Conservation (phyloP, 2,797 vertebrate genomes). For the Octomys mimax region DNA sequence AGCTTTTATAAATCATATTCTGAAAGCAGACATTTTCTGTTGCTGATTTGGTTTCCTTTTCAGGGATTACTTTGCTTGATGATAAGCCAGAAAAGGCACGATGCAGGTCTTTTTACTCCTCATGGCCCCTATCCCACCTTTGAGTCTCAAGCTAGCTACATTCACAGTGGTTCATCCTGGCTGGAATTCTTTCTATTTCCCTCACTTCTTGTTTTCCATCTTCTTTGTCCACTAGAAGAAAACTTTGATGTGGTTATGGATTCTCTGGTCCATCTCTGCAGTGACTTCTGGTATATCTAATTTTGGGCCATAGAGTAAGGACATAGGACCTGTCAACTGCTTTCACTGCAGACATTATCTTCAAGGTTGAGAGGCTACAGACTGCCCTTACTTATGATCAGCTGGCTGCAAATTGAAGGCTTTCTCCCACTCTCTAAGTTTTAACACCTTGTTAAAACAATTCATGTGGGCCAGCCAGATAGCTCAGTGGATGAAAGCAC, state of each 20-base stretch:
- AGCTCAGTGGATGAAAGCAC: not conserved
- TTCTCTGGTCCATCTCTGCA: not conserved
- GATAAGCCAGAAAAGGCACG: not conserved
- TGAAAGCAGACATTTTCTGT: not conserved
- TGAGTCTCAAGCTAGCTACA: not conserved
- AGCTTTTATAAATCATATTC: not conserved
- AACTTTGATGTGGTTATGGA: not conserved
- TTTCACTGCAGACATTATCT: not conserved
- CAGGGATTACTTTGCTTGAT: not conserved
- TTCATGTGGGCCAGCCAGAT: not conserved
- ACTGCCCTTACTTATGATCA: not conserved
- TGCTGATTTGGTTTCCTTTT: not conserved
- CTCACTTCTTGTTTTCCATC: rapidly evolving
- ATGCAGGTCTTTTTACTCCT: rapidly evolving
- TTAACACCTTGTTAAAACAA: not conserved
- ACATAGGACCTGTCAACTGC: not conserved
- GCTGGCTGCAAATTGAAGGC: not conserved
- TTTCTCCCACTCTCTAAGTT: not conserved
- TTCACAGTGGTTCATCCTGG: not conserved
- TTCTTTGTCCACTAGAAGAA: not conserved
- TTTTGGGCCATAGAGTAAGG: not conserved
- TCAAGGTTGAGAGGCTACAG: not conserved
- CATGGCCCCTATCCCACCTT: not conserved
- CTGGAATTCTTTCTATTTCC: not conserved
- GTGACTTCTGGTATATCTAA: not conserved